Evolutionary conservation across 2,888 invertebrate species (phyloP), one percentile per base, ranked within the genome.

Genomic region (Dioctria linearis): DNA sequence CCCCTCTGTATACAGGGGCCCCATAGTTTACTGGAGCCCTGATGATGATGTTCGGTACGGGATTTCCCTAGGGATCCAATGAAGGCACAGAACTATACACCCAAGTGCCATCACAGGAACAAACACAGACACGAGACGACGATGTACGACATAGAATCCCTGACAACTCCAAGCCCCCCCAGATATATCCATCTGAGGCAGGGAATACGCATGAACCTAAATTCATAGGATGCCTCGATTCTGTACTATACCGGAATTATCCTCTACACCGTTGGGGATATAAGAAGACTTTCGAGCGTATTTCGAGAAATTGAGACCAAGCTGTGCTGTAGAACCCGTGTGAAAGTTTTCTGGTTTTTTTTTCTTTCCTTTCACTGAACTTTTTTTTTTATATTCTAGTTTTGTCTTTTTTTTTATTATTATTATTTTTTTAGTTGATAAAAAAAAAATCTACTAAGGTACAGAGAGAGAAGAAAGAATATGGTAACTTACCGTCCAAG

Each of bases 31-130:
- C 49, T 78, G 83, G 75, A 81, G 82, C 82, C 81, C 83, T 85
- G 87, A 87, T 86, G 87, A 86, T 86, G 86, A 86, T 88, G 86
- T 87, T 87, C 86, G 85, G 87, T 87, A 86, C 86, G 85, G 86
- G 85, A 86, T 86, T 86, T 86, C 88, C 86, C 85, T 82, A 81
- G 87, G 85, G 88, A 84, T 80, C 83, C 83, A 82, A 84, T 83
- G 83, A 84, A 83, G 83, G 83, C 83, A 82, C 83, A 83, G 83
- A 84, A 83, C 82, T 83, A 83, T 87, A 87, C 88, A 88, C 88
- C 87, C 88, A 88, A 87, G 88, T 87, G 88, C 88, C 87, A 88
- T 88, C 79, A 69, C 69, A 63, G 78, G 37, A 65, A 78, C 78
- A 65, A 65, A 78, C 65, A 78, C 51, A 78, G 75, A 75, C 61